A percentile compares a stretch with the other conserved stretches of the same genome.
phyloP scores from a whole-genome alignment of 2,797 vertebrate species.

The Megaceryle alcyon region DNA sequence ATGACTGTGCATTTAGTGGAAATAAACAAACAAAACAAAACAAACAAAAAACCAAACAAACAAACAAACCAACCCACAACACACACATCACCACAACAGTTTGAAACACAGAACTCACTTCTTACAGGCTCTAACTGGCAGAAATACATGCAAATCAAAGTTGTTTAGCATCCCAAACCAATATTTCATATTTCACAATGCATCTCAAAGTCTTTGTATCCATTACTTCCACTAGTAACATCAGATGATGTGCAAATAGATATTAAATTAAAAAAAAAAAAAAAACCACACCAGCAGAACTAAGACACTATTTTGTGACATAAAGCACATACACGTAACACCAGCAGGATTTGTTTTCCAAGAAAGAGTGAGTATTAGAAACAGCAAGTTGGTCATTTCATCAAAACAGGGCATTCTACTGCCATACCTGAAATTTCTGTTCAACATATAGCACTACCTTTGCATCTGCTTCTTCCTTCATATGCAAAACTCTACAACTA shows the following conservation, averaged over 20 bases:
- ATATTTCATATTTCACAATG: not conserved
- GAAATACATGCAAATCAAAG: not conserved
- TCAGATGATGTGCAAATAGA: not conserved
- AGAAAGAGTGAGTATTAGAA: not conserved
- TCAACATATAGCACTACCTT: not conserved
- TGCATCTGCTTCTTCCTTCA: not conserved
- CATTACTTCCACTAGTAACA: not conserved
- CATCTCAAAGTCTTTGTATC: not conserved
- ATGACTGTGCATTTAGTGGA: not conserved
- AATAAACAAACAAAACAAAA: not conserved
- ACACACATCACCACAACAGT: too few species aligned
- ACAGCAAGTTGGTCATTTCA: not conserved
- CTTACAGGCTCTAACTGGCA: not conserved
- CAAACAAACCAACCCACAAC: too few species aligned
- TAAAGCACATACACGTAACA: not conserved
- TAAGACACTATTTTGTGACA: not conserved
- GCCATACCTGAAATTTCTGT: not conserved
- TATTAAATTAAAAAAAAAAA: not conserved
- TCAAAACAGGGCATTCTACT: accelerated
- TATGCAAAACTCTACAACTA: not conserved
- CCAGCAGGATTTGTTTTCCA: not conserved
- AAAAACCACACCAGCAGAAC: not conserved
- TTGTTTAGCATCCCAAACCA: not conserved
- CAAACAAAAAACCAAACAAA: too few species aligned
- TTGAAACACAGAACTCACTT: not conserved